Conservation (phyloP, 2,113 vertebrate species). For the Phaethon lepturus region DNA sequence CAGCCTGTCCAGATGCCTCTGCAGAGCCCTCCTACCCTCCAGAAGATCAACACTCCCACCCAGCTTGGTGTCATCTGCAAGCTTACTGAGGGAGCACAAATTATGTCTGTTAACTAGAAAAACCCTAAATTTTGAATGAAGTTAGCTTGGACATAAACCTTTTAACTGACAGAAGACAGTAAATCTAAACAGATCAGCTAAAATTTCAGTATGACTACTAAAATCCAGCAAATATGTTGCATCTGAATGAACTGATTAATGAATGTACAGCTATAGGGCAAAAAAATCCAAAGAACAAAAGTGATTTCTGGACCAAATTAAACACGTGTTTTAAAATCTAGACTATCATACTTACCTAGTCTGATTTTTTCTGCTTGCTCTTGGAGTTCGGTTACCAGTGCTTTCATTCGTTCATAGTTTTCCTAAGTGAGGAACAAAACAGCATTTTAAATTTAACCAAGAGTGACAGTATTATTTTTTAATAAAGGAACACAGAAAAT, state of each 20-base stretch:
- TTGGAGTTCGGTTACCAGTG: conserved; percentile 85
- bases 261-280: neutral
- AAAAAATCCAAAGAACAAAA: neutral
- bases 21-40: no score
- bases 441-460: neutral
- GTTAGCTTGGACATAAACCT: neutral
- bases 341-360: conserved; percentile 79
- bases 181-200: neutral
- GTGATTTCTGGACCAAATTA: neutral
- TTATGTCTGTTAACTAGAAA: neutral
- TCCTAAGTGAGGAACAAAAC: conserved; percentile 78
- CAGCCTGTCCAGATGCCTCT: no score
- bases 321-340: neutral
- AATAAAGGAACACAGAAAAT: neutral
- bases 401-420: conserved; percentile 94
- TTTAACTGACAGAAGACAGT: accelerated
- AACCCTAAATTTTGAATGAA: neutral
- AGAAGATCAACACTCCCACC: no score
- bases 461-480: neutral
- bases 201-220: neutral
- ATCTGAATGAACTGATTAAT: neutral
- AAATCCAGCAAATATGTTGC: neutral
- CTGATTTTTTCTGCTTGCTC: conserved; percentile 84
- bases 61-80: no score
- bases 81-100: no score